Percentiles rank a stretch among this genome's conserved stretches.
phyloP scores from a whole-genome alignment of 2,888 invertebrate species.

The Lacanobia oleracea region DNA sequence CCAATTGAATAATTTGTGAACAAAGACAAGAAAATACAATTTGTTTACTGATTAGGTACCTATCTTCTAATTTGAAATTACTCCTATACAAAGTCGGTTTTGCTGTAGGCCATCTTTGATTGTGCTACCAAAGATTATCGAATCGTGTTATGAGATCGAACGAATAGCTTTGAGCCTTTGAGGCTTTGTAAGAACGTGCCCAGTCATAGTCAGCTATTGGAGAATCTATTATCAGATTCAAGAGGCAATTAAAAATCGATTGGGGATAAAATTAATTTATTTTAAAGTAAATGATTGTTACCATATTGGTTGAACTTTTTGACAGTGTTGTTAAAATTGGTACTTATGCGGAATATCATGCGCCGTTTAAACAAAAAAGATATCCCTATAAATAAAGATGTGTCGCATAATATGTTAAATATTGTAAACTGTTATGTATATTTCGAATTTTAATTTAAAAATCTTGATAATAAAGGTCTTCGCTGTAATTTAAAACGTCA shows the following conservation, averaged over 20 bases:
- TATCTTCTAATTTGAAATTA: slow-evolving; percentile 15
- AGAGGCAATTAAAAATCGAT: slow-evolving; percentile 62
- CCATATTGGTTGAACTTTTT: no score
- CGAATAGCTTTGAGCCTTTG: slow-evolving; percentile 35
- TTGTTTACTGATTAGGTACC: slow-evolving; percentile 5
- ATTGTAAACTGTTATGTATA: not conserved
- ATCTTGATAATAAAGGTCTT: slow-evolving; percentile 1
- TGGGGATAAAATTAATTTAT: no score
- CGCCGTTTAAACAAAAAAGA: not conserved
- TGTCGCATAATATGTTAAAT: not conserved
- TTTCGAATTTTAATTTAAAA: slow-evolving; percentile 7
- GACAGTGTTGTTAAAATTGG: no score
- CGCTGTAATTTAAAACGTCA: slow-evolving; percentile 26
- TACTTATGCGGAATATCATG: not conserved
- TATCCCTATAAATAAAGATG: not conserved
- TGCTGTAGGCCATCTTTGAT: slow-evolving; percentile 24
- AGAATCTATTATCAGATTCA: slow-evolving; percentile 63
- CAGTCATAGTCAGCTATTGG: slow-evolving; percentile 59
- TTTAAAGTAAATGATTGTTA: no score
- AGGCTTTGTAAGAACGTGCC: slow-evolving; percentile 52
- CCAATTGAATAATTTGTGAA: not conserved
- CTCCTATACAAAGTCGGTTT: slow-evolving; percentile 4
- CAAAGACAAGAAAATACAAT: not conserved
- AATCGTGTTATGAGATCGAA: slow-evolving; percentile 45
- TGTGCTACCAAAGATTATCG: slow-evolving; percentile 52